Base-by-base conservation (phyloP, 2,113 vertebrate species). In the Colinus virginianus region DNA sequence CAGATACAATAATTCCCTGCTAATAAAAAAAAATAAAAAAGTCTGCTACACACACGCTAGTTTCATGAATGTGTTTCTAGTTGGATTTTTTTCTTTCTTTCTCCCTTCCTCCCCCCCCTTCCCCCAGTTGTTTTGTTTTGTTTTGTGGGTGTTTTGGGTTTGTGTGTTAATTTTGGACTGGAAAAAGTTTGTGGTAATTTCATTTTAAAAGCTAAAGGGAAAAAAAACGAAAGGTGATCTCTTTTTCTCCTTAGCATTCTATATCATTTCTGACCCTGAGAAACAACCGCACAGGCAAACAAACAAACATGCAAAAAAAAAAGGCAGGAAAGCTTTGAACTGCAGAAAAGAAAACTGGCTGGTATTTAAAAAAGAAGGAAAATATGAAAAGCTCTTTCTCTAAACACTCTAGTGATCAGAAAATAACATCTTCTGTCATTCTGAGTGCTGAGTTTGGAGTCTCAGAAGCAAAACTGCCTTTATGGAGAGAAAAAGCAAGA, bases 1-100 rank as follows among this genome's bases (percentile, higher is more conserved):
- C 86, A 96, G 91, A 95, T 88, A 96, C 84, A 95, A 90, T 93
- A 93, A 95, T 84, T 83, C 80, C 75, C 80, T 53, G 19, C 74
- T 75, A 95, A 71, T 90, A 92, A 90, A 21, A 38, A 81, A 38
- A 81, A 81, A 40, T 43, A 82, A 36, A 78, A 45, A 78, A 64
- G 32, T 87, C 62, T 84, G 49, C 69, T 80, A 30, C 36, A 34
- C 71, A 84, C 85, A 79, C 93, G 71, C 58, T 71, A 46, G 30
- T 74, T 43, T 48, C 4, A 4, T 77, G 49, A 94, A 71, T 36
- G 13, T 83, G 48, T 78, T 78, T 64, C 48, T 68, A 19, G 40
- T 28, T 53, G 48, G 23, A 40, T 10, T 4, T 11, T 48, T 62
- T 22, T 16, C 34, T 18, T 68, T 17, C 6, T 14, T 6, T 32